Evolutionary conservation across 2,797 vertebrate genomes (phyloP).

Genomic region (Hippocampus kuda): DNA sequence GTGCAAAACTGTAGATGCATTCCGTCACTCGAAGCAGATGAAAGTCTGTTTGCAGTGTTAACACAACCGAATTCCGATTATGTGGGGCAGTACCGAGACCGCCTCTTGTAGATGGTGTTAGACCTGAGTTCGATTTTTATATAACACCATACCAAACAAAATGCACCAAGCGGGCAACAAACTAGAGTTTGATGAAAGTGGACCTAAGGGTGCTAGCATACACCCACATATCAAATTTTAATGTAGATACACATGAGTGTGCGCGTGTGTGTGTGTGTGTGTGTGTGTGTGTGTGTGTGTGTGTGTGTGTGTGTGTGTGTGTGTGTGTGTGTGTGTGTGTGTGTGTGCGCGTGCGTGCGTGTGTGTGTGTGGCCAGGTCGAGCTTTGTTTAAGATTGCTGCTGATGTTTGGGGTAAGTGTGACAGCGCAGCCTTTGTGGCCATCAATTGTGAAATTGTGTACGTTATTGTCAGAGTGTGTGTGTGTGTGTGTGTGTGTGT

Average conservation of each 20-base stretch:
- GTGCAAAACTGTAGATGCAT: too few species aligned
- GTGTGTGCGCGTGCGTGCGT: slow-evolving; percentile 36
- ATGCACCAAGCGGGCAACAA: neutral
- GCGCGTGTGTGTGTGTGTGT: slow-evolving; percentile 10
- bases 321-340: slow-evolving; percentile 36
- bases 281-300: slow-evolving; percentile 22
- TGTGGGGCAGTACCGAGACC: neutral
- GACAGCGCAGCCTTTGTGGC: slow-evolving; percentile 33
- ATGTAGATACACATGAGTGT: too few species aligned
- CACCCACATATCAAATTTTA: too few species aligned
- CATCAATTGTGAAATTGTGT: slow-evolving; percentile 33
- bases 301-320: slow-evolving; percentile 24
- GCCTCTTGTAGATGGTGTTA: neutral
- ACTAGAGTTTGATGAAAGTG: neutral
- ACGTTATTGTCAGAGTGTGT: slow-evolving; percentile 41
- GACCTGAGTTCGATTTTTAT: neutral
- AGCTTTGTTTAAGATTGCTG: slow-evolving; percentile 35
- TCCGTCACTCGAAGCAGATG: too few species aligned
- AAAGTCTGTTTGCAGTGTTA: too few species aligned
- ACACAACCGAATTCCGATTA: too few species aligned
- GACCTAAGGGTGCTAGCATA: too few species aligned
- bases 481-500: slow-evolving; percentile 26
- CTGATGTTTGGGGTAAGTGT: slow-evolving; percentile 35
- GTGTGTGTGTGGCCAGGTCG: slow-evolving; percentile 30
- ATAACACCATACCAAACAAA: neutral